phyloP scores from a whole-genome alignment of 2,888 invertebrate genomes.

The Spodoptera littoralis region DNA sequence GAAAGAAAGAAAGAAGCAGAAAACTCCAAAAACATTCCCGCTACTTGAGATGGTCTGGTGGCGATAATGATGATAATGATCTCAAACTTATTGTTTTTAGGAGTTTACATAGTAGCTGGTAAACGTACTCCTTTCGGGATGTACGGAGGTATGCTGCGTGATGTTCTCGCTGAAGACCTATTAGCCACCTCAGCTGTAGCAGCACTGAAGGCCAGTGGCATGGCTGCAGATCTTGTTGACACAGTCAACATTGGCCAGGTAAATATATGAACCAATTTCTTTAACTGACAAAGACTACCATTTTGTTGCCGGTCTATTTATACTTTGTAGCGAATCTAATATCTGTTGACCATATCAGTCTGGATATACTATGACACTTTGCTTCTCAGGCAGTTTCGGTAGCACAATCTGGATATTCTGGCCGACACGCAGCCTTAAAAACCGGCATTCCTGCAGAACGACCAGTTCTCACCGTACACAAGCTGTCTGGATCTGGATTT shows the following conservation, averaged over 20 bases:
- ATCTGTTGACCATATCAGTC: too few species aligned
- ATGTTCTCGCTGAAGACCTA: conserved; percentile 34
- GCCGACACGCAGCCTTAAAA: conserved; percentile 20
- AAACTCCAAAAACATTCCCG: too few species aligned
- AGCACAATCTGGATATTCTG: conserved; percentile 2
- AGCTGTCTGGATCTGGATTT: conserved; percentile 15
- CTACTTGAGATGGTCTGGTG: too few species aligned
- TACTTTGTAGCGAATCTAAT: too few species aligned
- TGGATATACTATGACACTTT: background rate
- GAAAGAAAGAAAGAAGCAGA: too few species aligned
- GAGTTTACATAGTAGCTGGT: conserved; percentile 41
- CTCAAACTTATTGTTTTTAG: conserved; percentile 11
- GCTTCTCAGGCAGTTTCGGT: conserved; percentile 1
- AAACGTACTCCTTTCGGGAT: conserved; percentile 46
- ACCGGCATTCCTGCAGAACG: conserved; percentile 13
- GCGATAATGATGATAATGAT: too few species aligned
- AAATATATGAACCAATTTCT: too few species aligned
- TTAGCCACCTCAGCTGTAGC: conserved; percentile 36
- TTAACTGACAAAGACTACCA: too few species aligned
- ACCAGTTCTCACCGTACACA: conserved; percentile 24
- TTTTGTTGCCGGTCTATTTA: too few species aligned
- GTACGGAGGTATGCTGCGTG: conserved; percentile 32
- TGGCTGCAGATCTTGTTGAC: conserved; percentile 29
- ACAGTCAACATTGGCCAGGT: conserved; percentile 42
- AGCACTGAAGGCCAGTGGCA: conserved; percentile 21